phyloP scores from a whole-genome alignment of 30 jellyfish, hydroid and myxozoan genomes.

The Calvadosia cruxmelitensis region DNA sequence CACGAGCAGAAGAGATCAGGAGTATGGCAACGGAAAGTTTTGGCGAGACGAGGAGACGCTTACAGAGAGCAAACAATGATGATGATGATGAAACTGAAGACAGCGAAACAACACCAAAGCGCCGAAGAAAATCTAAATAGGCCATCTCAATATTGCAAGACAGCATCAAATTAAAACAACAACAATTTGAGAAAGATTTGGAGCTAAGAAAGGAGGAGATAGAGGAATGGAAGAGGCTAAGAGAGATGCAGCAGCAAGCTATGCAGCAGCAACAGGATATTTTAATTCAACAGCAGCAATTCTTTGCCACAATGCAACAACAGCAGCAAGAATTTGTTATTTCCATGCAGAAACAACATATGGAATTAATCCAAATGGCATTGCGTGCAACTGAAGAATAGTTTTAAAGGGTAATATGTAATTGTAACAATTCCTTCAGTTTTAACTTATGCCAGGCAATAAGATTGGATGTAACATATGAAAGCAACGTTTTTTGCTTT shows the following conservation, averaged over 20 bases:
- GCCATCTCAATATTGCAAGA: slow-evolving; percentile 1
- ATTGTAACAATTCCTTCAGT: neutral
- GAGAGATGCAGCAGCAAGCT: slow-evolving; percentile 3
- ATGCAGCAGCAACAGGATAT: neutral
- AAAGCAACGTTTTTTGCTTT: neutral
- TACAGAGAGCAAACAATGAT: neutral
- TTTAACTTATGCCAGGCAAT: neutral
- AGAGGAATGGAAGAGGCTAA: slow-evolving; percentile 1
- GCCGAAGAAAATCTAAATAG: neutral
- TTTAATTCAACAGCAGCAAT: neutral
- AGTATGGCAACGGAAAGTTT: neutral
- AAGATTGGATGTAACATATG: neutral
- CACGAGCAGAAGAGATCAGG: slow-evolving; percentile 2
- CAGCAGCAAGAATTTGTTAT: neutral
- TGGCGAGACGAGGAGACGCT: no score
- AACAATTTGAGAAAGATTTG: slow-evolving; percentile 1
- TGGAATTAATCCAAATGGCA: neutral
- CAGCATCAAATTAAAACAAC: neutral
- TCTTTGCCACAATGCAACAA: neutral
- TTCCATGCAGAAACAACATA: neutral
- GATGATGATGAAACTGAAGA: slow-evolving; percentile 1
- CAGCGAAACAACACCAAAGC: neutral
- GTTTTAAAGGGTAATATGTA: no score
- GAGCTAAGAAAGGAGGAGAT: neutral
- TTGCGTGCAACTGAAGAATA: no score